Evolutionary conservation across 2,888 invertebrate genomes (phyloP).

Genomic region (Agonopterix alstromeriana): DNA sequence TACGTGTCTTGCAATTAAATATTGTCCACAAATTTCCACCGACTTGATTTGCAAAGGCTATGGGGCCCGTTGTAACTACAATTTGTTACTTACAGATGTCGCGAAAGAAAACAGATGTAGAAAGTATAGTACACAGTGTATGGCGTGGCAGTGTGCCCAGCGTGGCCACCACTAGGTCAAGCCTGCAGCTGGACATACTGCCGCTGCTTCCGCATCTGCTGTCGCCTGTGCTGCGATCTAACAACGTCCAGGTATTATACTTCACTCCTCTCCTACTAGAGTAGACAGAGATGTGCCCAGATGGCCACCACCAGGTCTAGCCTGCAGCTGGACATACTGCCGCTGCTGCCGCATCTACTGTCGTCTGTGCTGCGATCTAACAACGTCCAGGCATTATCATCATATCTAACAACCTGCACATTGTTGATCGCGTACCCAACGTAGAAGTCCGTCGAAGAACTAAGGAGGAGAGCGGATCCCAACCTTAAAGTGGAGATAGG

Average conservation of each 20-base stretch:
- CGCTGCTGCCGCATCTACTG: slow-evolving; percentile 82
- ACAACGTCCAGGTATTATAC: slow-evolving; percentile 75
- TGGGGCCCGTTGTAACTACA: no score
- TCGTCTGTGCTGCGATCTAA: slow-evolving; percentile 86
- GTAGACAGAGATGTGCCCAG: no score
- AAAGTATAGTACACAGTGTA: slow-evolving; percentile 77
- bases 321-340: slow-evolving; percentile 83
- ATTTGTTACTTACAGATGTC: slow-evolving; percentile 58
- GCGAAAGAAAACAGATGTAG: slow-evolving; percentile 45
- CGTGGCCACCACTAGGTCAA: slow-evolving; percentile 21
- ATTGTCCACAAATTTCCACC: no score
- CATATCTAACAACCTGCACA: no score
- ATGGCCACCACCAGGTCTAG: no score
- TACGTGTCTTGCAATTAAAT: no score
- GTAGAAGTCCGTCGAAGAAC: no score
- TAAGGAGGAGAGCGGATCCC: no score
- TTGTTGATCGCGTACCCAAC: no score
- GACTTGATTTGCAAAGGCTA: no score
- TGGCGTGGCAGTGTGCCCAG: slow-evolving; percentile 74
- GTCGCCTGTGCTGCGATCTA: slow-evolving; percentile 84
- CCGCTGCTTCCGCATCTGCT: slow-evolving; percentile 84
- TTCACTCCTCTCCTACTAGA: no score
- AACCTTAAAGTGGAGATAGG: no score
- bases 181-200: slow-evolving; percentile 81
- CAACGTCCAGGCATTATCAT: slow-evolving; percentile 67